phyloP scores from a whole-genome alignment of 2,113 vertebrate genomes.

The Tenrec ecaudatus region DNA sequence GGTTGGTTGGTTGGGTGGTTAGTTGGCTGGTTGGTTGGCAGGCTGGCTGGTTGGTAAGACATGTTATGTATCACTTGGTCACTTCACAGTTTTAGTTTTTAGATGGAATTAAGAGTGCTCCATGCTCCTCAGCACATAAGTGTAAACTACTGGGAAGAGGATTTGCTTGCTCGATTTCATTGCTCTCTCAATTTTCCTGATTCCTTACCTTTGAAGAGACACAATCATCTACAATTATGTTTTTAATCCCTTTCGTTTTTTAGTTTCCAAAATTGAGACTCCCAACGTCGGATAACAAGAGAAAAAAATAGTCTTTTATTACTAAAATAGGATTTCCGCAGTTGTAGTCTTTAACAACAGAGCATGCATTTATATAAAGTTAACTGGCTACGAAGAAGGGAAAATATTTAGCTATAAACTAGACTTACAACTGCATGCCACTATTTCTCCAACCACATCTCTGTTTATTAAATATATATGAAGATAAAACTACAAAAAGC shows the following conservation, averaged over 20 bases:
- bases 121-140: not conserved
- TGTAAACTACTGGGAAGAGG: not conserved
- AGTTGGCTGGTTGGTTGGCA: no score
- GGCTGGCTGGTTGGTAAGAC: not conserved
- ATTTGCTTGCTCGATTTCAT: not conserved
- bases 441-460: slow-evolving; percentile 53
- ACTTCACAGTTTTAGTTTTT: not conserved
- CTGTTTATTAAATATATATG: slow-evolving; percentile 74
- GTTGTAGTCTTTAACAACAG: slow-evolving; percentile 29
- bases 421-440: slow-evolving; percentile 65
- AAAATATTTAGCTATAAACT: slow-evolving; percentile 81
- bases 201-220: slow-evolving; percentile 16
- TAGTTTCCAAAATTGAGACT: not conserved
- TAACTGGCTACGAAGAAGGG: slow-evolving; percentile 69
- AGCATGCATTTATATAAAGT: slow-evolving; percentile 57
- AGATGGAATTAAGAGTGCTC: not conserved
- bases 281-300: not conserved
- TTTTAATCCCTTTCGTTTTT: not conserved
- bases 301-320: not conserved
- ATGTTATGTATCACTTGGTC: not conserved
- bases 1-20: no score
- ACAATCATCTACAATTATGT: not conserved
- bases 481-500: slow-evolving; percentile 34
- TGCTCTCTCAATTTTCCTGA: not conserved
- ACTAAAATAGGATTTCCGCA: not conserved